phyloP scores from a whole-genome alignment of 92 coral and sea anemone species.

The Plumapathes pennacea region DNA sequence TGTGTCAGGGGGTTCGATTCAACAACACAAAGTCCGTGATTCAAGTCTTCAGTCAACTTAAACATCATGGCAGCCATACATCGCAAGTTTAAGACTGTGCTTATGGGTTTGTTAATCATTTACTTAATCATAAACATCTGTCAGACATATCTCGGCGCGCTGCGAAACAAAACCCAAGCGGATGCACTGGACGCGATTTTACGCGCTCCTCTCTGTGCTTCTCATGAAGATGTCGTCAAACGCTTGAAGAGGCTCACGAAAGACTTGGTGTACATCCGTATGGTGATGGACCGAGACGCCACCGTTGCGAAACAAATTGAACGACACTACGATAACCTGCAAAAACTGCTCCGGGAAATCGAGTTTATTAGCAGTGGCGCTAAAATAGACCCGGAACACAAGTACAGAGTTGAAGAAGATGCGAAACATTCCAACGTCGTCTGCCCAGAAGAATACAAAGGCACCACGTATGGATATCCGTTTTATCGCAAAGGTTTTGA shows the following conservation, averaged over 20 bases:
- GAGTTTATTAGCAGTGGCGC: conserved; percentile 56
- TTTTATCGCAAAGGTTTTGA: conserved; percentile 79
- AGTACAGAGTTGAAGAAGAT: conserved; percentile 16
- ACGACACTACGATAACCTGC: conserved; percentile 71
- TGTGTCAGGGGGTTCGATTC: too few species aligned
- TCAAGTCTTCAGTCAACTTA: neutral
- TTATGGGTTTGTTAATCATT: conserved; percentile 17
- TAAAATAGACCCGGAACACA: conserved; percentile 5
- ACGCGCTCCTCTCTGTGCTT: conserved; percentile 60
- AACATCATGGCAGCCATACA: conserved; percentile 40
- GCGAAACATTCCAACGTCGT: conserved; percentile 37
- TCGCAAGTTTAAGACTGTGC: conserved; percentile 44
- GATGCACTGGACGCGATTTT: conserved; percentile 23
- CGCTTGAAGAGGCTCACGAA: conserved; percentile 50
- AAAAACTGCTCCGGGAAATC: conserved; percentile 65
- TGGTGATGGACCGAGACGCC: conserved; percentile 58
- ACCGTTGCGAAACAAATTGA: conserved; percentile 66
- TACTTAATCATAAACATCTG: conserved; percentile 49
- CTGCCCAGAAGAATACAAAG: conserved; percentile 80
- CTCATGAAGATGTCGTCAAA: conserved; percentile 34
- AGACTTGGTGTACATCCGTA: conserved; percentile 58
- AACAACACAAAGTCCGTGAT: neutral
- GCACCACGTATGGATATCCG: conserved; percentile 78
- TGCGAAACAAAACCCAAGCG: conserved; percentile 19
- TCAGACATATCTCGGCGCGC: conserved; percentile 36